Base-by-base conservation (phyloP, 2,113 vertebrate genomes). In the Coptodon rendalli region DNA sequence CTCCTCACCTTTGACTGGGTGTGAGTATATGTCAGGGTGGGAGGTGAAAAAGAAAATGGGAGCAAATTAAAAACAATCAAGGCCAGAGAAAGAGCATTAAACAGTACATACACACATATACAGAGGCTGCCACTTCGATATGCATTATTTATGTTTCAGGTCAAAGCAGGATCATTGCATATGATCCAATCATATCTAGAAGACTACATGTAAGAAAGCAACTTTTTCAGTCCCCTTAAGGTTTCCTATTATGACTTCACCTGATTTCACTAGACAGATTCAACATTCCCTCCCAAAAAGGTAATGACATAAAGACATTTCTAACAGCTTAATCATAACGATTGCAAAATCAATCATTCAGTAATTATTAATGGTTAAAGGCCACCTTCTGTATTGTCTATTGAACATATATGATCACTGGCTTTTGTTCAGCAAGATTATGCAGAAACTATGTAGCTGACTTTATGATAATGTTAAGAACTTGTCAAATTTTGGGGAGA, bases 21-120 rank as follows among this genome's bases (percentile, higher is more conserved):
- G 86, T 84, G 54, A 87, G 45, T 83, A 85, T 88, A 68, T 85
- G n/a, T 83, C 27, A 85, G 53, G 29, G 80, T 83, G 63, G 81
- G 85, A 78, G 81, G 81, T 86, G 82, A 82, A 61, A 82, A 82
- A 61, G 8, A 61, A 61, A 66, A 73, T 27, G 13, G 40, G 43
- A 50, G 71, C 38, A 59, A 80, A 80, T 53, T 9, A 22, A 78
- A 78, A 78, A 78, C 71, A 78, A 50, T 5, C 13, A 43, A 48
- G 29, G 16, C 31, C 16, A 78, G 27, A 57, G 38, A 57, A 34
- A 89, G 12, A 45, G 31, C 19, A 63, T 71, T 9, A 76, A 87
- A 54, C 24, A 86, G 56, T 52, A 85, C 91, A 85, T 79, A 71
- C 57, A 94, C 81, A 89, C 89, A 93, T 82, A 87, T 90, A 89